Base-by-base conservation (phyloP, 2,113 vertebrate genomes). In the Forbesichthys papilliferus region DNA sequence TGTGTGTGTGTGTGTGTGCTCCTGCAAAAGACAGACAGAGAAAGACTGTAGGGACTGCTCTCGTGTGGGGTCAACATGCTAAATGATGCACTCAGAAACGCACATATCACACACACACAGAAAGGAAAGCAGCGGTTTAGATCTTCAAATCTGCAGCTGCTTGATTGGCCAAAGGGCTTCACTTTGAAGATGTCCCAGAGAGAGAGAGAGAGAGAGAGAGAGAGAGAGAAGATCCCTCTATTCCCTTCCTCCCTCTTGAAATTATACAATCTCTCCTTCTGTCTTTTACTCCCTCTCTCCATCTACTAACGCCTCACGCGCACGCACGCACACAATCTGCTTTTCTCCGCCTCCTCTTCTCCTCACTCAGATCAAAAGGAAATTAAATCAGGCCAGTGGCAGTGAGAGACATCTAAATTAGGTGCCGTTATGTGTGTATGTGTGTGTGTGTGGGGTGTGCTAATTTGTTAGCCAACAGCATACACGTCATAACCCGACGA, bases 111-210 rank as follows among this genome's bases (percentile, higher is more conserved):
- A 18, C 61, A 20, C 62, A 51, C 48, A 66, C 36, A 61, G 47
- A 79, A 68, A 72, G 69, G 55, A 68, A 75, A 69, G 78, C 80
- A 63, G 74, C 16, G 66, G 77, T 66, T 79, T 66, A 66, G 65
- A 80, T 84, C 80, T 75, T 52, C 27, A 27, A 27, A 27, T 27
- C 27, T 51, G 76, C 73, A 78, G 80, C 75, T 74, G 81, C 64
- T 54, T 87, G 80, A 85, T 78, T 84, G 80, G 86, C 84, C 75
- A 75, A 81, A 75, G 86, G 87, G 86, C 75, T 82, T 82, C 59
- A 73, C 84, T 90, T 89, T 89, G 87, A 90, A 87, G 84, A 79
- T 48, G 68, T 83, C 84, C 79, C 79, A 71, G 84, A 70, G 70
- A 55, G 61, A 9, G 69, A 16, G 54, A 16, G 72, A 33, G 51